A percentile compares a stretch with the other conserved stretches of the same genome.
phyloP scores from a whole-genome alignment of 2,888 invertebrate genomes.

The Lordiphosa andalusiaca region DNA sequence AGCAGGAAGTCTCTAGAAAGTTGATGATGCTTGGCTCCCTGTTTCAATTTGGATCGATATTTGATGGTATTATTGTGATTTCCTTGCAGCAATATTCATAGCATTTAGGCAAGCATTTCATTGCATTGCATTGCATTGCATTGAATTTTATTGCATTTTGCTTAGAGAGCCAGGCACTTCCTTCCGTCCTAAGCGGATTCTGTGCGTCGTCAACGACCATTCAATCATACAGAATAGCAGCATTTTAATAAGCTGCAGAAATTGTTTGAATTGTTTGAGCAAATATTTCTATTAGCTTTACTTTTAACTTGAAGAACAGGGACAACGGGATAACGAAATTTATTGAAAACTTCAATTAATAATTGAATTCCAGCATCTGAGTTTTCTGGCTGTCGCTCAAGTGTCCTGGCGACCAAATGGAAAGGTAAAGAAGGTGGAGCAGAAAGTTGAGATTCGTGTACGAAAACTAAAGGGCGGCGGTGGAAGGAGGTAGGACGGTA shows the following conservation, averaged over 20 bases:
- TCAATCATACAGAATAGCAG: too few relatives aligned
- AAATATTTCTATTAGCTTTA: slow-evolving; percentile 3
- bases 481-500: too few relatives aligned
- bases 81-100: slow-evolving; percentile 19
- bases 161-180: slow-evolving; percentile 2
- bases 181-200: slow-evolving; percentile 16
- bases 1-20: slow-evolving; percentile 23
- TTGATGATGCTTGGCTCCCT: neutral
- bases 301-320: neutral
- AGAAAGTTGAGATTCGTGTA: slow-evolving; percentile 29
- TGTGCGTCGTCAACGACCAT: neutral
- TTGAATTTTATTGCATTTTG: slow-evolving; percentile 25
- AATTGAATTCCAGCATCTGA: slow-evolving; percentile 48
- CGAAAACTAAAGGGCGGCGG: too few relatives aligned
- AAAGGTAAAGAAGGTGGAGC: neutral
- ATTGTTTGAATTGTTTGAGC: neutral
- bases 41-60: slow-evolving; percentile 19
- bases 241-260: slow-evolving; percentile 8
- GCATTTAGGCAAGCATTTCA: slow-evolving; percentile 3
- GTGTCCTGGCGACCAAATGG: slow-evolving; percentile 1
- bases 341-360: slow-evolving; percentile 48
- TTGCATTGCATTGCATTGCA: slow-evolving; percentile 19
- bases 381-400: slow-evolving; percentile 20
- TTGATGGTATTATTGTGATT: slow-evolving; percentile 20
- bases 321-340: slow-evolving; percentile 9